Evolutionary conservation across 2,888 invertebrate species (phyloP).

Genomic region (Drosophila lutescens): DNA sequence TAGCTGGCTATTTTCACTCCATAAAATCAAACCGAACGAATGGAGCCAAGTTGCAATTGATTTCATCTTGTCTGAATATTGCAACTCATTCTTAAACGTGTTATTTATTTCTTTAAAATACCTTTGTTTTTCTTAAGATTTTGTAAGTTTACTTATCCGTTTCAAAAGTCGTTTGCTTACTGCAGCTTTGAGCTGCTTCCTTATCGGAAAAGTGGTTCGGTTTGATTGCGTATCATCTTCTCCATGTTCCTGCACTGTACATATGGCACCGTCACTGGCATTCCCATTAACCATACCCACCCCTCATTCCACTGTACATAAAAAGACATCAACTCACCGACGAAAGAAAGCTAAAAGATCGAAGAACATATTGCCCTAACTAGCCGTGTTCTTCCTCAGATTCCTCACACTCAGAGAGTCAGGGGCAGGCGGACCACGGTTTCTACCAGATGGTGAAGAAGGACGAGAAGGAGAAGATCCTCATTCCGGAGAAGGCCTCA

Average conservation of each 20-base stretch:
- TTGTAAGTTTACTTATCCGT: no score
- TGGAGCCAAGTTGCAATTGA: not conserved
- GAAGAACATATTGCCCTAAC: not conserved
- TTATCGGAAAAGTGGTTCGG: slow-evolving; percentile 1
- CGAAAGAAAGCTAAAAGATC: not conserved
- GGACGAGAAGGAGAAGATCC: slow-evolving; percentile 85
- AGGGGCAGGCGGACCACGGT: slow-evolving; percentile 63
- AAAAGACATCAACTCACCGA: slow-evolving; percentile 1
- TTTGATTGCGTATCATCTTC: slow-evolving; percentile 2
- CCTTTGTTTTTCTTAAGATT: not conserved
- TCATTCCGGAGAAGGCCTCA: slow-evolving; percentile 94
- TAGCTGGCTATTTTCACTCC: not conserved
- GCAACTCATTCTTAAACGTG: not conserved
- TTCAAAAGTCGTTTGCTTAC: no score
- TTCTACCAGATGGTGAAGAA: slow-evolving; percentile 80
- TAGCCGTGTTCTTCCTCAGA: slow-evolving; percentile 48
- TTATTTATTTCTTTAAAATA: not conserved
- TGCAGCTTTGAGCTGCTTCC: not conserved
- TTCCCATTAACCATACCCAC: not conserved
- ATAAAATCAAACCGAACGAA: slow-evolving; percentile 5
- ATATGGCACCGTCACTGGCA: slow-evolving; percentile 27
- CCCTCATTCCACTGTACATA: not conserved
- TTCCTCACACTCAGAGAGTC: slow-evolving; percentile 82
- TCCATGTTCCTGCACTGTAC: slow-evolving; percentile 16
- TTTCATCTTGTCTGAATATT: not conserved